These are phyloP conservation scores for Aphis craccivora DNA, from an alignment of 1,140 invertebrate genomes.

Conservation along the genomic window DNA sequence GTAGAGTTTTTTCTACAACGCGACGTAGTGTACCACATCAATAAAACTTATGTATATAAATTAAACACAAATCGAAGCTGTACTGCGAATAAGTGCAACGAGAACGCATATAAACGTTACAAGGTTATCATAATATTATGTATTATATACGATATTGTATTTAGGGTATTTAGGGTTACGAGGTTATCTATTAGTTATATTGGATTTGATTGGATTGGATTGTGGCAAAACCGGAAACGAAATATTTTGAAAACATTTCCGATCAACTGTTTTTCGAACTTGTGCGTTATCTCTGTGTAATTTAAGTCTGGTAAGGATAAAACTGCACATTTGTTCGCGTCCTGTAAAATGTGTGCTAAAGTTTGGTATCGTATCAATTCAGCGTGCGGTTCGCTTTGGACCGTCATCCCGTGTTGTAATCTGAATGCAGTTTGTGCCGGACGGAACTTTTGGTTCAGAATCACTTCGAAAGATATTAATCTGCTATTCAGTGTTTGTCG, in stretches of 20 bases:
- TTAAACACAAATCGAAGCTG: neutral
- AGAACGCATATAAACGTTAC: neutral
- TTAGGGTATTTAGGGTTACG: neutral
- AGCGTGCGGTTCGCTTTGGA: neutral
- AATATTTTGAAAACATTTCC: conserved; percentile 5
- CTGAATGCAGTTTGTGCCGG: neutral
- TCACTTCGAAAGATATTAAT: neutral
- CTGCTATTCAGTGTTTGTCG: neutral
- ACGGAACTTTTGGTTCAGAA: neutral
- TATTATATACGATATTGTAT: neutral
- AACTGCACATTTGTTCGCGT: neutral
- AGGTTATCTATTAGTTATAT: neutral
- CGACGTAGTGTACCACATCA: neutral
- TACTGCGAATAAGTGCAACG: neutral
- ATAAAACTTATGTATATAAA: neutral
- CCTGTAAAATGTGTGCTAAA: no score
- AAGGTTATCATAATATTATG: neutral
- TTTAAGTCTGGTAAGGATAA: neutral
- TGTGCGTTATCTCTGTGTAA: neutral
- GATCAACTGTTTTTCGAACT: neutral
- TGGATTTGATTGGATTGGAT: neutral
- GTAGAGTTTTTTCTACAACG: neutral
- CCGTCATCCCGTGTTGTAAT: neutral
- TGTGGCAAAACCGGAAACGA: conserved; percentile 1
- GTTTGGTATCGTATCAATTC: neutral